Percentiles rank a stretch among this genome's conserved stretches.
These are phyloP conservation scores for Drosophila glabriapex DNA, from an alignment of 2,888 invertebrate genomes.

Conservation along the genomic window DNA sequence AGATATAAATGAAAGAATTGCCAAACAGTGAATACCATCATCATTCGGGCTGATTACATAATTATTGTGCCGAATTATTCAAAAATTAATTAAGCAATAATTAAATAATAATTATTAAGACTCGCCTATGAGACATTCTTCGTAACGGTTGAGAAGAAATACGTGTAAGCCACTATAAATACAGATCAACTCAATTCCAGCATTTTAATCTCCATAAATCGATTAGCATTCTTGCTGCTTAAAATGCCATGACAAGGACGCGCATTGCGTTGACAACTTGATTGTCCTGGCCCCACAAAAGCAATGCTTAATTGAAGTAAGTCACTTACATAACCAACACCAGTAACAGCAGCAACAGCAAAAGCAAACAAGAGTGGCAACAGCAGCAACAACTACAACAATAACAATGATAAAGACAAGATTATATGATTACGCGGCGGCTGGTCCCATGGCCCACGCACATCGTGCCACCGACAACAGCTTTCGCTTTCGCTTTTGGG, in stretches of 20 bases:
- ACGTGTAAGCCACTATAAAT: not conserved
- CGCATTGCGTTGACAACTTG: slow-evolving; percentile 63
- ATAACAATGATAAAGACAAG: slow-evolving; percentile 42
- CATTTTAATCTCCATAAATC: not conserved
- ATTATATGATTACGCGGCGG: slow-evolving; percentile 70
- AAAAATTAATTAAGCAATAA: not conserved
- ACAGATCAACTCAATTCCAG: not conserved
- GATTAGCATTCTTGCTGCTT: slow-evolving; percentile 15
- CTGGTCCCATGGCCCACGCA: slow-evolving; percentile 27
- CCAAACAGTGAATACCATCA: not conserved
- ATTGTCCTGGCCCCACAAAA: slow-evolving; percentile 42
- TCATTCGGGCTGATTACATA: not conserved
- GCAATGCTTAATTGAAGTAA: slow-evolving; percentile 64
- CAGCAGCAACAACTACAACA: not conserved
- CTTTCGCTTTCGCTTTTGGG: slow-evolving; percentile 59
- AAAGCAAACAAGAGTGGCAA: no score
- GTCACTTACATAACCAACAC: slow-evolving; percentile 60
- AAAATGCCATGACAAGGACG: slow-evolving; percentile 49
- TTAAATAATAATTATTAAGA: not conserved
- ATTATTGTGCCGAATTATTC: not conserved
- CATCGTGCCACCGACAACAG: slow-evolving; percentile 23
- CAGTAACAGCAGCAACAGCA: slow-evolving; percentile 38
- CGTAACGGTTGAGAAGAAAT: not conserved
- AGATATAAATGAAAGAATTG: not conserved
- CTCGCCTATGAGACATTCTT: not conserved